Base-by-base conservation (phyloP, 2,888 invertebrate genomes). In the Marasmarcha lunaedactyla region DNA sequence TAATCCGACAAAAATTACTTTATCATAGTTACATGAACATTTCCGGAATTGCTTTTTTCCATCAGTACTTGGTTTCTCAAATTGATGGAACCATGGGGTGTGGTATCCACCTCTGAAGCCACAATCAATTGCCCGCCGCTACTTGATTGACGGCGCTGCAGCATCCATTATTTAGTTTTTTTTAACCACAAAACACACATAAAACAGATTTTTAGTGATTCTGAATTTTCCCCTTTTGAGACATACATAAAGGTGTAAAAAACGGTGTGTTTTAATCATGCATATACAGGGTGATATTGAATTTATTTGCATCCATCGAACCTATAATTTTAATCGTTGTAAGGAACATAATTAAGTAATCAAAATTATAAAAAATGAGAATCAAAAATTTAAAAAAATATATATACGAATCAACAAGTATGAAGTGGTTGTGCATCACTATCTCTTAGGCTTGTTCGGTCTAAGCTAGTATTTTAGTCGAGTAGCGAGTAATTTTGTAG, bases 1-100 rank as follows among this genome's bases (percentile, higher is more conserved):
- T 35, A 35, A 35, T 35, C 35, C 35, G 11, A 35, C 35, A 35
- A 35, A 35, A 35, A 35, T 35, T 13, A 35, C 35, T 13, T 35
- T 10, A 35, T 12, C 35, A 35, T 35, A 35, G 35, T 35, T 35
- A 35, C 35, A 35, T 14, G 35, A 35, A 35, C 13, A 13, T 14
- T 35, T 14, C 35, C 35, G 35, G 35, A 35, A 35, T 35, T 10
- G 35, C 35, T 35, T 35, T 14, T 35, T 14, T 35, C 35, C 35
- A 35, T 35, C 13, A 35, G 13, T 35, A 35, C 13, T 35, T 14
- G 35, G 35, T 35, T 14, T 13, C 13, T 14, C 35, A 35, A 12
- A 35, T 35, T 35, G 12, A 35, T 9, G 35, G 35, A 35, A 35
- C 35, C 35, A 12, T 35, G 35, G 13, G 35, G 35, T 35, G 35